These are phyloP conservation scores for Bostrychus sinensis DNA, from an alignment of 2,113 vertebrate genomes.

Conservation along the genomic window DNA sequence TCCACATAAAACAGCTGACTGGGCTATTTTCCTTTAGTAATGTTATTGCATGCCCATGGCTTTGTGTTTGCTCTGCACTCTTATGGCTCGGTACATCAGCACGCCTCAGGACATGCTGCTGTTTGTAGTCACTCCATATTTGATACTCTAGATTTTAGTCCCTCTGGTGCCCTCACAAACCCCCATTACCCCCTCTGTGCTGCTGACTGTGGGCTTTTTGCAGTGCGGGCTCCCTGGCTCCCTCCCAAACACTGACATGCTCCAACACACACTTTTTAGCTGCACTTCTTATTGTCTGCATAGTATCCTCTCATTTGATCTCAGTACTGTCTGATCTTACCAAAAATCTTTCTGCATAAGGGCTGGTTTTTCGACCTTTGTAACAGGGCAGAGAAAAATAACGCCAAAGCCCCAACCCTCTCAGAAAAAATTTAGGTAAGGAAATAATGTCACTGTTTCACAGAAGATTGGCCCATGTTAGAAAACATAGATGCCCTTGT, in stretches of 20 bases:
- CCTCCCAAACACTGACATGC: conserved; percentile 58
- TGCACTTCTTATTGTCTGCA: conserved; percentile 15
- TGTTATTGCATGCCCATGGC: neutral
- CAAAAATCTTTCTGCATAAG: too few relatives aligned
- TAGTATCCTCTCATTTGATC: conserved; percentile 12
- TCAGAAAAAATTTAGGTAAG: too few relatives aligned
- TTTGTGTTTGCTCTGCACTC: conserved; percentile 6
- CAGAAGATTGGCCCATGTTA: too few relatives aligned
- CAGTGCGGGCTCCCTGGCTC: conserved; percentile 41
- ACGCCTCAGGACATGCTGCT: conserved; percentile 21
- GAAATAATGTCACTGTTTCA: too few relatives aligned
- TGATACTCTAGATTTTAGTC: conserved; percentile 31
- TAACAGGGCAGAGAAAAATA: too few relatives aligned
- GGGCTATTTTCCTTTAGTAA: neutral
- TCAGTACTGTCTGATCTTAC: conserved; percentile 39
- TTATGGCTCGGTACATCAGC: conserved; percentile 14
- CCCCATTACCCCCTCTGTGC: conserved; percentile 68
- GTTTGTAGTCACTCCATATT: conserved; percentile 29
- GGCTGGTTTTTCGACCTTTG: too few relatives aligned
- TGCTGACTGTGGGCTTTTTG: conserved; percentile 72
- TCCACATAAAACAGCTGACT: conserved; percentile 1
- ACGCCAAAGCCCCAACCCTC: too few relatives aligned
- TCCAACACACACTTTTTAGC: conserved; percentile 39
- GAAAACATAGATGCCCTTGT: too few relatives aligned
- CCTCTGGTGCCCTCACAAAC: conserved; percentile 41